phyloP scores from a whole-genome alignment of 2,113 vertebrate species.

The Chrysochloris asiatica region DNA sequence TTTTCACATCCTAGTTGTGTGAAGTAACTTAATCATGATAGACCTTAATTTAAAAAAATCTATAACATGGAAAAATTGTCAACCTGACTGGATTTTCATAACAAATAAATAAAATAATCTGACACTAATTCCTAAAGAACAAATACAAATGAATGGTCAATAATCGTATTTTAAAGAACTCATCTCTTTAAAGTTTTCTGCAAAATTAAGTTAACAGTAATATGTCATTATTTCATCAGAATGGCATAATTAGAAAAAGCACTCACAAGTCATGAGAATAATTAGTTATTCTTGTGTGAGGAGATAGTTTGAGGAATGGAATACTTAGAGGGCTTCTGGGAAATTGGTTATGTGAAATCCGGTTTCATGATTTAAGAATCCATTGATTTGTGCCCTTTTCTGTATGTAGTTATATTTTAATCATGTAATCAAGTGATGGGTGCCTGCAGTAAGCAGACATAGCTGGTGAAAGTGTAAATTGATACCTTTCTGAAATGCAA shows the following conservation, averaged over 20 bases:
- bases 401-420: background rate
- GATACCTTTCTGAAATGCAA: constrained; percentile 7
- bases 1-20: no score
- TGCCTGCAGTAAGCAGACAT: background rate
- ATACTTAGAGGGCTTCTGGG: background rate
- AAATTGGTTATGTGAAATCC: background rate
- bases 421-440: background rate
- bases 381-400: background rate
- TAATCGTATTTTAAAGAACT: no score
- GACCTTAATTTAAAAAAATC: no score
- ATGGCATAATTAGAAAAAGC: background rate
- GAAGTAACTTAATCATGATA: no score
- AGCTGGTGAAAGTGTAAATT: background rate
- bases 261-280: background rate
- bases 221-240: background rate
- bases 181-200: background rate
- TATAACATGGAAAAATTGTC: no score
- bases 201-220: constrained; percentile 18
- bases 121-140: no score
- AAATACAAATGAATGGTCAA: no score
- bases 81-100: no score
- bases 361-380: constrained; percentile 38
- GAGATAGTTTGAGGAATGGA: background rate
- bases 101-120: no score
- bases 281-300: background rate